Base-by-base conservation (phyloP, 2,113 vertebrate genomes). In the Hymenochirus boettgeri region DNA sequence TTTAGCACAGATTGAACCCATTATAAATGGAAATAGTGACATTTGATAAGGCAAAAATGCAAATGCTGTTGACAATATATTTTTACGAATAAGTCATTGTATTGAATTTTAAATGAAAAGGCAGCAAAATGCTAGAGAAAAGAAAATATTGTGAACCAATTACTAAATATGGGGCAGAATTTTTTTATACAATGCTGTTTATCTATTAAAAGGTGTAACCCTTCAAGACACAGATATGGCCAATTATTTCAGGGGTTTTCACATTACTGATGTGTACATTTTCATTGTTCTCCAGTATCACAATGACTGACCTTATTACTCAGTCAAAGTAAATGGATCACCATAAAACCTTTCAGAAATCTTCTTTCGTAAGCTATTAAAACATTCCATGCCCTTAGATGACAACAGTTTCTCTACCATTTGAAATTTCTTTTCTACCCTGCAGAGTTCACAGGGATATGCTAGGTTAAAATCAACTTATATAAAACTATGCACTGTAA, bases 401-500 rank as follows among this genome's bases (percentile, higher is more conserved):
- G 89, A 89, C 91, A 93, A 95, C 85, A 93, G 93, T 93, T 91
- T 90, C 88, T 89, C 81, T 82, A 83, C 82, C 85, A 87, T 90
- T 89, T 90, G 88, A 89, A 89, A 92, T 93, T 97, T 89, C 83
- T 83, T 98, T 93, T 91, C 90, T 87, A 88, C 85, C 93, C 94
- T 89, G 86, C 89, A 77, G 90, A 91, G 93, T 94, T 96, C 92
- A 92, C 91, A 92, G 88, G 89, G 92, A 92, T 90, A 93, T 90
- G 90, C 91, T 93, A 90, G 90, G 87, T 93, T 96, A 94, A 94
- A 96, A 95, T 91, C 90, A 93, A 91, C 96, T 95, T 97, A 94
- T 94, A 95, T 97, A 93, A 94, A 91, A 90, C 85, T 88, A 88
- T 91, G 85, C 88, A 87, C 86, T 87, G 87, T 91, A 92, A 93